Evolutionary conservation across 1,140 invertebrate genomes (phyloP).

Genomic region (Diachasma alloeum): DNA sequence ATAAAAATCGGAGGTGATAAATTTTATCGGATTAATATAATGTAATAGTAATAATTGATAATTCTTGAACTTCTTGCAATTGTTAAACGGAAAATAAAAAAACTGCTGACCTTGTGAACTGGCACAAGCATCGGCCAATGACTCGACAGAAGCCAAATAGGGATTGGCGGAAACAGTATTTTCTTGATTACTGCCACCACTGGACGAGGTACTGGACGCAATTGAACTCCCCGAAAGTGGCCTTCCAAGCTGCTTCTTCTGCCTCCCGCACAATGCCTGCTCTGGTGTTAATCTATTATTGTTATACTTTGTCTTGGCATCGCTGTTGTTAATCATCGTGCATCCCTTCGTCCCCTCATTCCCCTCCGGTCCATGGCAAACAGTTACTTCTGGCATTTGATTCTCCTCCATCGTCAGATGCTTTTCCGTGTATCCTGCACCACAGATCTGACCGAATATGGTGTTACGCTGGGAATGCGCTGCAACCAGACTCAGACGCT

Average conservation of each 20-base stretch:
- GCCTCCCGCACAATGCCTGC: conserved; percentile 25
- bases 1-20: too few relatives aligned
- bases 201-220: conserved; percentile 80
- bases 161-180: conserved; percentile 63
- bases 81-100: not conserved
- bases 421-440: conserved; percentile 5
- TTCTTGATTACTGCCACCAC: conserved; percentile 58
- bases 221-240: conserved; percentile 85
- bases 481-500: conserved; percentile 54
- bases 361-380: not conserved
- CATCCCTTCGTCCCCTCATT: conserved; percentile 18
- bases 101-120: conserved; percentile 62
- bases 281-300: conserved; percentile 22
- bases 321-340: conserved; percentile 12
- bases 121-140: conserved; percentile 73
- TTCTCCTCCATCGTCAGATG: not conserved
- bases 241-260: conserved; percentile 54
- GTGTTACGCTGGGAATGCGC: conserved; percentile 50
- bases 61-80: not conserved
- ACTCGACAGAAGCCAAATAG: conserved; percentile 84
- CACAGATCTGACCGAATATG: conserved; percentile 52
- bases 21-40: too few relatives aligned
- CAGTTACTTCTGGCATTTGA: conserved; percentile 24
- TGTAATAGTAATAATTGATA: not conserved
- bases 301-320: not conserved